Evolutionary conservation across 2,797 vertebrate genomes (phyloP).

Genomic region (Thripadectes ignobilis): DNA sequence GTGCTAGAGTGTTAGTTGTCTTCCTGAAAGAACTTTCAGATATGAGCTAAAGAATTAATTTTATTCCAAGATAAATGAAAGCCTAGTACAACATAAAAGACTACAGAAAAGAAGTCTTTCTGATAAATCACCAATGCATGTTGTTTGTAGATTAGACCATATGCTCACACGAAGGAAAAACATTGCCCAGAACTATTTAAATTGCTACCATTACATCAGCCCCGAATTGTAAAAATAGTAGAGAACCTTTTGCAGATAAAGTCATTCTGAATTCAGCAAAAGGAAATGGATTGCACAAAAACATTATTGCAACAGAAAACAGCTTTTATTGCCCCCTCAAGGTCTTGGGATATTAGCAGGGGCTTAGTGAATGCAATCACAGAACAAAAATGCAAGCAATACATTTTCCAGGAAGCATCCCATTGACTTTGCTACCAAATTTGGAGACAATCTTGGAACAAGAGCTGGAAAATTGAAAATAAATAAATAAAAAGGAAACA

Average conservation of each 20-base stretch:
- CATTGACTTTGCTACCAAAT: slow-evolving; percentile 4
- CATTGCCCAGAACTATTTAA: slow-evolving; percentile 23
- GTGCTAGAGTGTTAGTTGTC: background rate
- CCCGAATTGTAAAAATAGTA: background rate
- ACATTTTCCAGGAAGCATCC: slow-evolving; percentile 7
- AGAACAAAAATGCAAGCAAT: slow-evolving; percentile 22
- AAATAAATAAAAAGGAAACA: background rate
- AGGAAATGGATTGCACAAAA: slow-evolving; percentile 41
- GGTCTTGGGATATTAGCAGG: background rate
- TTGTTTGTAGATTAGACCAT: slow-evolving; percentile 11
- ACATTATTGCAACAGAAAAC: background rate
- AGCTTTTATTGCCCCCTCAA: slow-evolving; percentile 31
- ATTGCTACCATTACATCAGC: slow-evolving; percentile 42
- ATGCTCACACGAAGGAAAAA: background rate
- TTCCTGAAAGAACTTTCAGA: background rate
- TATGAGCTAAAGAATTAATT: background rate
- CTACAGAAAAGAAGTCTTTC: background rate
- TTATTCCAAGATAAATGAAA: background rate
- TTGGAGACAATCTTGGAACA: background rate
- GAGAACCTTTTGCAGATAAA: slow-evolving; percentile 37
- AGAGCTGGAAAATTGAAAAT: background rate
- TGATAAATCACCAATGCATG: background rate
- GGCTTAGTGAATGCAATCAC: background rate
- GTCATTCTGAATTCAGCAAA: slow-evolving; percentile 35
- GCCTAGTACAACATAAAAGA: background rate